Evolutionary conservation across 1,140 invertebrate species (phyloP).

Genomic region (Drosophila takahashii): DNA sequence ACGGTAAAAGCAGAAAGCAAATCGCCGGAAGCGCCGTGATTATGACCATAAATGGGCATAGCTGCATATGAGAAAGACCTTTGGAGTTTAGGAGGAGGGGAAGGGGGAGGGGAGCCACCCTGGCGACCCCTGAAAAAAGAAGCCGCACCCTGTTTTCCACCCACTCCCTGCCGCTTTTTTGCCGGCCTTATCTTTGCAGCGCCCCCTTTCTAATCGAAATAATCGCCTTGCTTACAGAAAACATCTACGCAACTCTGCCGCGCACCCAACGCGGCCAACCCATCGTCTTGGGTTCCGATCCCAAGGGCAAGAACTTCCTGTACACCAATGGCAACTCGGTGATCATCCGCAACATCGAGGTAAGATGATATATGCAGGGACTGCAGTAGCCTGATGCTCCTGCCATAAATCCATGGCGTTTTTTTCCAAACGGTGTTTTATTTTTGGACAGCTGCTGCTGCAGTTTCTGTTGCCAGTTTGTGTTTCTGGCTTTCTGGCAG

Average conservation of each 20-base stretch:
- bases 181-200: constrained; percentile 27
- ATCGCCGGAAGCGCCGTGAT: constrained; percentile 66
- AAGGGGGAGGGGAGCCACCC: background rate
- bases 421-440: constrained; percentile 71
- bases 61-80: constrained; percentile 7
- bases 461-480: constrained; percentile 61
- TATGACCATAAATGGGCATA: constrained; percentile 74
- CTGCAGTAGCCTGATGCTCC: constrained; percentile 21
- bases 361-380: constrained; percentile 85
- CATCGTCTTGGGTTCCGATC: constrained; percentile 96
- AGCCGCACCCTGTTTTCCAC: constrained; percentile 61
- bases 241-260: constrained; percentile 96
- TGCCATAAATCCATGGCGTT: constrained; percentile 52
- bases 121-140: background rate
- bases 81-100: background rate
- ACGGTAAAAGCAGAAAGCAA: constrained; percentile 68
- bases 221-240: constrained; percentile 87
- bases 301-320: constrained; percentile 98
- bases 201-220: constrained; percentile 52
- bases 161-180: constrained; percentile 6
- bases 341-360: constrained; percentile 98
- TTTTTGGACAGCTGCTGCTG: constrained; percentile 75
- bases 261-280: constrained; percentile 96
- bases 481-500: constrained; percentile 38
- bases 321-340: constrained; percentile 99